Base-by-base conservation (phyloP, 2,888 invertebrate genomes). In the Pristionchus entomophagus region DNA sequence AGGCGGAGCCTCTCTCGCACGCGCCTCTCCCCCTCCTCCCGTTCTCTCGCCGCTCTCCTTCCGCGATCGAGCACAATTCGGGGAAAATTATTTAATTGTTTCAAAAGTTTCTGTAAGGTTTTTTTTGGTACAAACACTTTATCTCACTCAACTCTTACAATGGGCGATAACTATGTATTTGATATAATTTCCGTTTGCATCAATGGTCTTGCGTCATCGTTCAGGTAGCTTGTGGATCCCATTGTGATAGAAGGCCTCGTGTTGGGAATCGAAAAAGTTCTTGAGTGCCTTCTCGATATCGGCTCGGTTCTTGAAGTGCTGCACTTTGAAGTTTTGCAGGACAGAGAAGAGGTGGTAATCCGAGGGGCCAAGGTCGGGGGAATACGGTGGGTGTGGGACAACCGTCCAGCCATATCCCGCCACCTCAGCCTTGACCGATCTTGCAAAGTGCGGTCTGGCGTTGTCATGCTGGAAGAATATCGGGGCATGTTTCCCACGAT, bases 381-480 rank as follows among this genome's bases (percentile, higher is more conserved):
- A 49, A 26, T 77, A 77, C 0, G 77, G 77, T 29, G 49, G 49
- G 49, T 77, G 77, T 41, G 77, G 77, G 1, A 77, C 2, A 8
- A 45, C 35, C 8, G 41, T 45, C 77, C 77, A 77, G 6, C 77
- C 77, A 26, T 14, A 49, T 4, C 17, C 38, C 22, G 77, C 77
- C 49, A 77, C 26, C 29, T 77, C 29, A 49, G 77, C 45, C n/a
- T 77, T 45, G 77, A 49, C 17, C 77, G 26, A 32, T 49, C 49
- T 77, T 26, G 77, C 45, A 17, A n/a, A 17, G 77, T 77, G 77
- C 2, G 77, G 77, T 14, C 77, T 8, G 26, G 49, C 77, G 29
- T 77, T 77, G 49, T 77, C 77, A n/a, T 77, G 77, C 29, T 49
- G 77, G 26, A 77, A 29, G n/a, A 26, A 49, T 26, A 77, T 22